Evolutionary conservation across 2,113 vertebrate genomes (phyloP).

Genomic region (Rhizomys pruinosus): DNA sequence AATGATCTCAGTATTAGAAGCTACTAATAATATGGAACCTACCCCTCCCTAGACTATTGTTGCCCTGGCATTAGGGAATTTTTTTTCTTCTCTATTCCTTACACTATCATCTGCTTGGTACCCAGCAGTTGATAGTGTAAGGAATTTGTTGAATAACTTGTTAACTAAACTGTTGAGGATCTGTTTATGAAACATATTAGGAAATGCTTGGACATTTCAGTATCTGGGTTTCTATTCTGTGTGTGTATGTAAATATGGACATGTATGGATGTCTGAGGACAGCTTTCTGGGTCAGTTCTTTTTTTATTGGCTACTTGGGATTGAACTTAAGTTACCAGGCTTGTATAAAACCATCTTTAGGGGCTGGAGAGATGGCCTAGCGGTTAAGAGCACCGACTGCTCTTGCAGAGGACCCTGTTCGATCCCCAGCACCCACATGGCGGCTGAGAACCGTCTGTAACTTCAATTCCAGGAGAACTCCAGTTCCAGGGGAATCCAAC

Average conservation of each 20-base stretch:
- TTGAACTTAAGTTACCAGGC: not conserved
- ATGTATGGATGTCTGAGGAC: not conserved
- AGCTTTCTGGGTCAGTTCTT: not conserved
- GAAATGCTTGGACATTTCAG: not conserved
- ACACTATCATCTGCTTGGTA: not conserved
- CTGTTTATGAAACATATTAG: not conserved
- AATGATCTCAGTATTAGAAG: not conserved
- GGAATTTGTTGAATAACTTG: conserved; percentile 14
- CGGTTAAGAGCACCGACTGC: too few relatives aligned
- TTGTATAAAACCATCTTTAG: too few relatives aligned
- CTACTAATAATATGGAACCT: not conserved
- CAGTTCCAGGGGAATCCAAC: too few relatives aligned
- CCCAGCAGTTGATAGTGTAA: not conserved
- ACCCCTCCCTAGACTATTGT: not conserved
- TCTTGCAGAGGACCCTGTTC: too few relatives aligned
- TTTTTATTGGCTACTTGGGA: not conserved
- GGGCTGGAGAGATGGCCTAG: too few relatives aligned
- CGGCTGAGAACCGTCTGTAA: too few relatives aligned
- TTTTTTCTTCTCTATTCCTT: not conserved
- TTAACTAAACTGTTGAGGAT: not conserved
- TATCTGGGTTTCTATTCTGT: not conserved
- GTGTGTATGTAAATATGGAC: not conserved
- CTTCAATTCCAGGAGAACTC: too few relatives aligned
- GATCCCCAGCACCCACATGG: too few relatives aligned
- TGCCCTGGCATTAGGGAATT: not conserved